A percentile compares a stretch with the other conserved stretches of the same genome.
Evolutionary conservation across 2,113 vertebrate genomes (phyloP).

Genomic region (Arenaria interpres): DNA sequence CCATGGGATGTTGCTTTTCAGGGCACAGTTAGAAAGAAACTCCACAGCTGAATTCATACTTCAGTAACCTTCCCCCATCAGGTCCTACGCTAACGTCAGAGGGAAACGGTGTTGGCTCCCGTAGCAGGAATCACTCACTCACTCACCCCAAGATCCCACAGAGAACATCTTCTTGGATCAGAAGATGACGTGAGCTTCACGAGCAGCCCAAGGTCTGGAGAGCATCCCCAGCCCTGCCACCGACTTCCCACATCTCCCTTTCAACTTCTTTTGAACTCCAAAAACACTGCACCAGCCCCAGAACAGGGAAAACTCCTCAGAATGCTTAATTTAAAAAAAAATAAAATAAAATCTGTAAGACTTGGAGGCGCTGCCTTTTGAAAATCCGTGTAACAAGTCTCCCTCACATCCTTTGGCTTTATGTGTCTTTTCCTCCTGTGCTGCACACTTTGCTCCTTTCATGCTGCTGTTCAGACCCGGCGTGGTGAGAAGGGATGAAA

Average conservation of each 20-base stretch:
- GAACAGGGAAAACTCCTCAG: not conserved
- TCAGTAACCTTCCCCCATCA: not conserved
- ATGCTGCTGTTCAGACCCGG: not conserved
- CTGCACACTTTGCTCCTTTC: not conserved
- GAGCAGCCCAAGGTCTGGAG: not conserved
- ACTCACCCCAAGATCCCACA: not conserved
- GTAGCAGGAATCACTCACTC: rapidly evolving
- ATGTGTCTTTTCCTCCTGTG: not conserved
- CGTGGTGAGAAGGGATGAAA: not conserved
- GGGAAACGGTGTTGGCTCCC: not conserved
- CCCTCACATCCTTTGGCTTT: not conserved
- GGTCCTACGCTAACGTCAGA: not conserved
- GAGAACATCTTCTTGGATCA: not conserved
- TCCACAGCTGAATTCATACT: not conserved
- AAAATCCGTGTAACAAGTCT: not conserved
- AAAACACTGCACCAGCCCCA: not conserved
- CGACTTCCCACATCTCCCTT: not conserved
- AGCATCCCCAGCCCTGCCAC: not conserved
- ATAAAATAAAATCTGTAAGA: too few relatives aligned
- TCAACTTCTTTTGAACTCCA: not conserved
- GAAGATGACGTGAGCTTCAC: not conserved
- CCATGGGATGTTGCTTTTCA: not conserved
- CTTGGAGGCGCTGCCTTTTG: not conserved
- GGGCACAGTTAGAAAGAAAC: not conserved
- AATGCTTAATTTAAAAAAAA: not conserved